Evolutionary conservation across 2,797 vertebrate genomes (phyloP), one percentile per base, ranked within the genome.

Genomic region (Melanotaenia trifasciata): DNA sequence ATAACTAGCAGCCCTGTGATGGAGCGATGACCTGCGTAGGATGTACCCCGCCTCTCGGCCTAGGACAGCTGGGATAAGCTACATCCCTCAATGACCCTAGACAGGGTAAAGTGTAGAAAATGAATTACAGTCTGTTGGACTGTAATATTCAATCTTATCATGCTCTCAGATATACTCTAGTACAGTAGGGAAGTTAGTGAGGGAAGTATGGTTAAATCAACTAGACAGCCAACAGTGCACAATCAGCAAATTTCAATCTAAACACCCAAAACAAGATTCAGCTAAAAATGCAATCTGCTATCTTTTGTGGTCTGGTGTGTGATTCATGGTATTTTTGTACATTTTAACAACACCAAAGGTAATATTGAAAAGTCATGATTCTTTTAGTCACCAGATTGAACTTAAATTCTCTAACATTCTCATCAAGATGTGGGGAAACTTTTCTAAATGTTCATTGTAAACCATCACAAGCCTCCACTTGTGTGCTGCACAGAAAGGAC

Each of bases 1-100:
- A 79, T 56, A 85, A 89, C 74, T 68, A 70, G 74, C 45, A 20
- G 18, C 45, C 45, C 45, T 47, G 18, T 47, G 20, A 8, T 20
- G 16, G 20, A 40, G 38, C 16, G 38, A 13, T 40, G 38, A 40
- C 38, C 16, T 43, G 43, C 2, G 5, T 20, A 45, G 43, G 16
- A 7, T 45, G 18, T 2, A 45, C 43, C 45, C 5, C 45, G 20
- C 45, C 45, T 47, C 45, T 47, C 18, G 7, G 6, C 18, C 43
- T 45, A 20, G 2, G 43, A 18, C 18, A 2, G 43, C 43, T 45
- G 43, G 43, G 43, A 20, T 20, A 45, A 45, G 16, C 20, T 5
- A 7, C 45, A n/a, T n/a, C 45, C 20, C 43, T 45, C 16, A 7
- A 47, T n/a, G 18, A 47, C 18, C 20, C 45, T 16, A 9, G 18